A percentile compares a stretch with the other conserved stretches of the same genome.
These are phyloP conservation scores for Stegastes partitus DNA, from an alignment of 2,113 vertebrate genomes.

Conservation along the genomic window DNA sequence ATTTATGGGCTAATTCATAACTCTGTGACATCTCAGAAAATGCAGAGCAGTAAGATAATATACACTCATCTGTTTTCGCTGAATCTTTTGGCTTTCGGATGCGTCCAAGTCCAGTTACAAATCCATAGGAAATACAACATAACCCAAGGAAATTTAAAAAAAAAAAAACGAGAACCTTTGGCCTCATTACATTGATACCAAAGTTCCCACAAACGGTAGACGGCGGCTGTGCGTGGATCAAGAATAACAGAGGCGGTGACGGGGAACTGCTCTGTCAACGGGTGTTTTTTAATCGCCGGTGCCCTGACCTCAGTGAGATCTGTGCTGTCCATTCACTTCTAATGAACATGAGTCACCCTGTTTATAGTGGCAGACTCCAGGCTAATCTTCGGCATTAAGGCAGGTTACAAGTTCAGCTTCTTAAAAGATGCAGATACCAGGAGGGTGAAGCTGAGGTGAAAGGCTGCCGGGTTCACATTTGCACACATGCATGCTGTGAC, in stretches of 20 bases:
- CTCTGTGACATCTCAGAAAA: conserved; percentile 53
- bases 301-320: conserved; percentile 40
- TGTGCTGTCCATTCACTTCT: conserved; percentile 27
- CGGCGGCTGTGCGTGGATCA: conserved; percentile 17
- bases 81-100: conserved; percentile 24
- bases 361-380: conserved; percentile 47
- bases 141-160: conserved; percentile 45
- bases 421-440: conserved; percentile 29
- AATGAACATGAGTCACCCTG: conserved; percentile 63
- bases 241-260: conserved; percentile 30
- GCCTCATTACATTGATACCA: conserved; percentile 14
- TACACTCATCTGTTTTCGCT: conserved; percentile 15
- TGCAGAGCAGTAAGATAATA: conserved; percentile 49
- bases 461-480: conserved; percentile 49
- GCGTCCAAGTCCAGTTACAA: conserved; percentile 26
- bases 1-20: conserved; percentile 58
- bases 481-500: neutral
- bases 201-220: conserved; percentile 34
- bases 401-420: conserved; percentile 48
- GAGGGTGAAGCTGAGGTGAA: conserved; percentile 43
- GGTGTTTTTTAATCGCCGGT: conserved; percentile 8
- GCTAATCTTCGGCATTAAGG: conserved; percentile 19
- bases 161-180: conserved; percentile 3
- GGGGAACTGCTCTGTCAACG: conserved; percentile 9
- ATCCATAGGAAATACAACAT: conserved; percentile 51